These are phyloP conservation scores for Aphidius ervi DNA, from an alignment of 1,140 invertebrate genomes.

Conservation along the genomic window DNA sequence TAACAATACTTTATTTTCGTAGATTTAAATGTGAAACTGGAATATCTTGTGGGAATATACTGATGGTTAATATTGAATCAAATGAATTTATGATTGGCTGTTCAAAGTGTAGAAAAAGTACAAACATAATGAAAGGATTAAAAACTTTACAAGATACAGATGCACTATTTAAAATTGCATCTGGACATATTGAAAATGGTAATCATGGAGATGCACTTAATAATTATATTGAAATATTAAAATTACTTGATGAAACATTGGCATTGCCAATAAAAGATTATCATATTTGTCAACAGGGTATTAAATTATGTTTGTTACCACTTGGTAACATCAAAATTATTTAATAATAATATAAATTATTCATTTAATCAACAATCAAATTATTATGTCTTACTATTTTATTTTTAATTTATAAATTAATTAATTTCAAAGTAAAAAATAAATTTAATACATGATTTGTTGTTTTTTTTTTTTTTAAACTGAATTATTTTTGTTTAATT, in stretches of 20 bases:
- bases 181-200: conserved; percentile 61
- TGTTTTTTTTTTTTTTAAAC: too few species aligned
- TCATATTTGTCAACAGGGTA: conserved; percentile 75
- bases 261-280: conserved; percentile 76
- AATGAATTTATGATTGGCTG: conserved; percentile 70
- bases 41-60: conserved; percentile 59
- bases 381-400: too few species aligned
- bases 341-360: too few species aligned
- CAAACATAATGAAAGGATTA: conserved; percentile 73
- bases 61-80: conserved; percentile 61
- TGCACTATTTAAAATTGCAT: conserved; percentile 62
- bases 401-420: too few species aligned
- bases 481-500: too few species aligned
- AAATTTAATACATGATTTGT: too few species aligned
- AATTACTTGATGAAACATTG: conserved; percentile 66
- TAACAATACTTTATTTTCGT: conserved; percentile 11
- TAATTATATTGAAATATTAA: conserved; percentile 66
- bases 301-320: conserved; percentile 68
- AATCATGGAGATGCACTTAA: conserved; percentile 62
- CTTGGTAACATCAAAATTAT: conserved; percentile 56
- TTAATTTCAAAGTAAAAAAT: too few species aligned
- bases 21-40: conserved; percentile 60
- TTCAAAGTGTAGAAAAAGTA: conserved; percentile 63
- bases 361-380: too few species aligned
- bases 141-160: conserved; percentile 75